Percentiles rank a stretch among this genome's conserved stretches.
Conservation (phyloP, 2,888 invertebrate species). For the Ephialtes manifestator region DNA sequence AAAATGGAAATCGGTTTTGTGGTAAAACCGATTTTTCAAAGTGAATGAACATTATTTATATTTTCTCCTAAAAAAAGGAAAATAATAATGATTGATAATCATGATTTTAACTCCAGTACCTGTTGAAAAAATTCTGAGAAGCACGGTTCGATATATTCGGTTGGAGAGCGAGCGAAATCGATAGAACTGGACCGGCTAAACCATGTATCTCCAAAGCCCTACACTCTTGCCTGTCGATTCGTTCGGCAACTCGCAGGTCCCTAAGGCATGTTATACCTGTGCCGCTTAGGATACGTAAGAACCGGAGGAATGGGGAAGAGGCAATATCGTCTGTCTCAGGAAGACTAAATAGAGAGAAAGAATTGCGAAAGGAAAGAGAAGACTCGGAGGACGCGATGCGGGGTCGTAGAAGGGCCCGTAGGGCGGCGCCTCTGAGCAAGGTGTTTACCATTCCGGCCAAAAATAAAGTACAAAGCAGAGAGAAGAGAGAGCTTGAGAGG, state of each 20-base stretch:
- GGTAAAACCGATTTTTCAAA: too few species aligned
- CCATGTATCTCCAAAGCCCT: not conserved
- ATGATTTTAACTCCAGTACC: too few species aligned
- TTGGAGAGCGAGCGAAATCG: conserved; percentile 75
- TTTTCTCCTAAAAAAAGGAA: too few species aligned
- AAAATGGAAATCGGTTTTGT: too few species aligned
- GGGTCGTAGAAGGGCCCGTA: conserved; percentile 69
- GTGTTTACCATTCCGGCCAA: conserved; percentile 84
- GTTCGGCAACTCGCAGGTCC: conserved; percentile 9
- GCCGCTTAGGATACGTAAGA: conserved; percentile 15
- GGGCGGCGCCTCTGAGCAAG: conserved; percentile 84
- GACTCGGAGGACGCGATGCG: conserved; percentile 29
- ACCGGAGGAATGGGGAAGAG: conserved; percentile 38
- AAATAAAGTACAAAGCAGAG: conserved; percentile 81
- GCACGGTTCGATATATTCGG: conserved; percentile 82
- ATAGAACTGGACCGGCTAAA: conserved; percentile 65
- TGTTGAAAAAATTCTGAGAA: conserved; percentile 80
- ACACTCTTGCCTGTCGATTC: not conserved
- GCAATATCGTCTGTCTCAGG: not conserved
- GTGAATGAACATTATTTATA: too few species aligned
- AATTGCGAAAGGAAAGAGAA: conserved; percentile 32
- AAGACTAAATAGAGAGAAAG: conserved; percentile 29
- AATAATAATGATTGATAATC: too few species aligned
- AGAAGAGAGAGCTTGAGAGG: conserved; percentile 46
- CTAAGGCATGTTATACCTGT: conserved; percentile 20